Evolutionary conservation across 2,113 vertebrate genomes (phyloP).

Genomic region (Sylvilagus bachmani): DNA sequence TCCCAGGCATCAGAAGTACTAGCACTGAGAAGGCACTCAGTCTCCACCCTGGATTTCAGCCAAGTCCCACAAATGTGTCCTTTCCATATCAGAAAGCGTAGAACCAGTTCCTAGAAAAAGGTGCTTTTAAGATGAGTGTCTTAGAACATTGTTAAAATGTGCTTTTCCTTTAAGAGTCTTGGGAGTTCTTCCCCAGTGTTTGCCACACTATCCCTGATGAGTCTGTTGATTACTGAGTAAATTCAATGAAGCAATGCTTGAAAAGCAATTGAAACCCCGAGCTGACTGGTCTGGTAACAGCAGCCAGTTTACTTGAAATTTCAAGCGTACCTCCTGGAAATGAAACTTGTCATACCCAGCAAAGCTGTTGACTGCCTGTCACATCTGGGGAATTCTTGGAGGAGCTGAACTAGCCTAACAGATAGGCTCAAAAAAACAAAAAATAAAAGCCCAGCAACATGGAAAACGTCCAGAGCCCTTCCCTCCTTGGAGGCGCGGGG

Average conservation of each 20-base stretch:
- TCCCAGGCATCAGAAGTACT: neutral
- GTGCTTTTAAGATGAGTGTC: neutral
- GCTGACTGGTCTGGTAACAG: conserved; percentile 7
- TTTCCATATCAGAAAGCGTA: neutral
- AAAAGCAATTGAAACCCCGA: conserved; percentile 16
- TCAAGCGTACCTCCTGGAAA: conserved; percentile 56
- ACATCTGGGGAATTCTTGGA: conserved; percentile 49
- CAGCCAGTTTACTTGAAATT: conserved; percentile 66
- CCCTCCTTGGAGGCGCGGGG: neutral
- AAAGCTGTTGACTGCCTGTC: conserved; percentile 68
- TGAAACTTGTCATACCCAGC: conserved; percentile 64
- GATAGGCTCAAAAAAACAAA: neutral
- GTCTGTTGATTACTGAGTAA: conserved; percentile 31
- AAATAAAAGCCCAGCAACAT: neutral
- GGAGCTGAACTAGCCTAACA: conserved; percentile 51
- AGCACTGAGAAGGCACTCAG: neutral
- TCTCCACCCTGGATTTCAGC: neutral
- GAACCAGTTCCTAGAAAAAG: neutral
- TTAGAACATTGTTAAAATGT: neutral
- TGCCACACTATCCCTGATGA: neutral
- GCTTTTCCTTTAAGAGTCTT: conserved; percentile 14
- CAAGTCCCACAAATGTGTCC: conserved; percentile 21
- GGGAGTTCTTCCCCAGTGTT: neutral
- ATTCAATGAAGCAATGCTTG: neutral
- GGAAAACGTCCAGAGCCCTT: neutral